A percentile compares a stretch with the other conserved stretches of the same genome.
Evolutionary conservation across 2,113 vertebrate genomes (phyloP).

Genomic region (Pseudopodoces humilis): DNA sequence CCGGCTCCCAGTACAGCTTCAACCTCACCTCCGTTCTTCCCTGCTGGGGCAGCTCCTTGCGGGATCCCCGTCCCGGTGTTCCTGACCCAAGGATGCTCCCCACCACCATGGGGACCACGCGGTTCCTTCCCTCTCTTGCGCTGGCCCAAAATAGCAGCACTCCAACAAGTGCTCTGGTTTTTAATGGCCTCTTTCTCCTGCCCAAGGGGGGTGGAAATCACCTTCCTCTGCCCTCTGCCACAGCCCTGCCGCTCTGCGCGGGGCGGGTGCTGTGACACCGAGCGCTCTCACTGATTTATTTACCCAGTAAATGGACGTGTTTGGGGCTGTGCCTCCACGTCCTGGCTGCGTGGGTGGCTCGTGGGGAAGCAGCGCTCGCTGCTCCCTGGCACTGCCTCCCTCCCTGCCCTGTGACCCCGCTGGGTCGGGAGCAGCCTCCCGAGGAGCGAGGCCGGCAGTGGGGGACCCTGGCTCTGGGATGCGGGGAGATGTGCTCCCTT

Average conservation of each 20-base stretch:
- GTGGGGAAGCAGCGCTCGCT: neutral
- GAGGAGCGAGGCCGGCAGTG: accelerated
- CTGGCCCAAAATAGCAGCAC: conserved; percentile 5
- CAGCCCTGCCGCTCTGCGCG: accelerated
- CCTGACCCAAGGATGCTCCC: conserved; percentile 8
- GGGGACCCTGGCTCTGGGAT: neutral
- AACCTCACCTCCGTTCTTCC: neutral
- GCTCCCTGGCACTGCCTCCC: neutral
- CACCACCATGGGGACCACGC: accelerated
- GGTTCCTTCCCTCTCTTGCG: neutral
- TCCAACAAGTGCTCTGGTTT: conserved; percentile 53
- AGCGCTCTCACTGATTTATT: neutral
- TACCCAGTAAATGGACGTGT: neutral
- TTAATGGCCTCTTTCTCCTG: conserved; percentile 36
- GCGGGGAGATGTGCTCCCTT: neutral
- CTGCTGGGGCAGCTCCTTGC: neutral
- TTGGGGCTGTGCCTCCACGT: neutral
- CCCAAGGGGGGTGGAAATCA: neutral
- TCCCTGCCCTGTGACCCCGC: neutral
- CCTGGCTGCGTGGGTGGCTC: neutral
- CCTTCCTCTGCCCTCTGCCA: conserved; percentile 49
- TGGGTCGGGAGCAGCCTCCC: accelerated
- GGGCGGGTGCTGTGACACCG: accelerated
- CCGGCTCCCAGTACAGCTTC: neutral
- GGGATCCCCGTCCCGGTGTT: neutral